Evolutionary conservation across 2,797 vertebrate genomes (phyloP).

Genomic region (Lutjanus argentimaculatus): DNA sequence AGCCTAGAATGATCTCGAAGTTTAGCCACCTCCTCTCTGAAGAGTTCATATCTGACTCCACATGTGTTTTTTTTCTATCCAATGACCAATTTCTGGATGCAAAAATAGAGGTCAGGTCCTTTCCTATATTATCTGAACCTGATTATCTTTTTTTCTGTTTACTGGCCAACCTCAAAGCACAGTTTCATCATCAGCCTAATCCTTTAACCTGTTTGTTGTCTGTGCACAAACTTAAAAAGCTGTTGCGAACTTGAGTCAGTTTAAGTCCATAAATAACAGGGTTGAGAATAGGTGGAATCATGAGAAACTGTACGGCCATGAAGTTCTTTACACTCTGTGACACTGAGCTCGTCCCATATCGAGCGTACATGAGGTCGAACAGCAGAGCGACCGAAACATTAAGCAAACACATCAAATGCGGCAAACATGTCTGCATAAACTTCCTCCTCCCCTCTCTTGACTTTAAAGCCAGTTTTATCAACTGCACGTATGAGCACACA

Average conservation of each 20-base stretch:
- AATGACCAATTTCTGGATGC: neutral
- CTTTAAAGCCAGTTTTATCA: slow-evolving; percentile 30
- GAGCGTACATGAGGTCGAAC: slow-evolving; percentile 56
- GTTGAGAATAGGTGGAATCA: slow-evolving; percentile 48
- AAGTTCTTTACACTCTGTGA: slow-evolving; percentile 32
- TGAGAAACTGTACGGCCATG: slow-evolving; percentile 49
- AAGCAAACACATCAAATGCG: slow-evolving; percentile 68
- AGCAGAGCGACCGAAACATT: slow-evolving; percentile 52
- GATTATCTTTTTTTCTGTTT: neutral
- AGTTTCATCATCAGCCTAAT: neutral
- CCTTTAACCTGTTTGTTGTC: neutral
- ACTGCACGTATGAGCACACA: slow-evolving; percentile 45
- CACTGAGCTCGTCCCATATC: slow-evolving; percentile 36
- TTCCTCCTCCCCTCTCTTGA: slow-evolving; percentile 56
- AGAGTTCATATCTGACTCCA: neutral
- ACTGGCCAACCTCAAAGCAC: neutral
- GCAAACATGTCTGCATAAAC: slow-evolving; percentile 70
- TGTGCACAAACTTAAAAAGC: neutral
- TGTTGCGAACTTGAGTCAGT: slow-evolving; percentile 7
- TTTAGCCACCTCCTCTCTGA: neutral
- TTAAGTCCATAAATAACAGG: slow-evolving; percentile 54
- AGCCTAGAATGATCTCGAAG: neutral
- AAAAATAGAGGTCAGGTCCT: neutral
- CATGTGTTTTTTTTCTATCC: neutral
- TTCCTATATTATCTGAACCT: too few relatives aligned